phyloP scores from a whole-genome alignment of 2,888 invertebrate species.

The Argyra leucocephala region DNA sequence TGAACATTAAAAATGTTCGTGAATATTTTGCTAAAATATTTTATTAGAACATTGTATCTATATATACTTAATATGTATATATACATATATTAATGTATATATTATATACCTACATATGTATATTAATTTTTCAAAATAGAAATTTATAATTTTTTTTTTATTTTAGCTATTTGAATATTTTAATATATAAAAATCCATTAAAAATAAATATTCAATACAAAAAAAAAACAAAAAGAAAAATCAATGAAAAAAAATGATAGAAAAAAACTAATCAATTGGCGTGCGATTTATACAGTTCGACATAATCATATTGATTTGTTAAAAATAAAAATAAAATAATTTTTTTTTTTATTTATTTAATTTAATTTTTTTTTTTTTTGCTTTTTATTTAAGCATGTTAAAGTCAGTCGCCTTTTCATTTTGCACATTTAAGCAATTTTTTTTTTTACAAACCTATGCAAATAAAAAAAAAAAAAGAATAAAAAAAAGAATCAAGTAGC shows the following conservation, averaged over 20 bases:
- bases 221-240: background rate
- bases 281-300: background rate
- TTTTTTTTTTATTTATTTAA: too few relatives aligned
- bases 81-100: background rate
- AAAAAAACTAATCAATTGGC: background rate
- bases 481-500: too few relatives aligned
- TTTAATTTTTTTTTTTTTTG: background rate
- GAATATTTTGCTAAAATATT: slow-evolving; percentile 3
- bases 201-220: background rate
- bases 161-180: background rate
- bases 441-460: too few relatives aligned
- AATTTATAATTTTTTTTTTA: background rate
- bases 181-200: background rate
- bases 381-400: background rate
- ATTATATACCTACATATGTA: too few relatives aligned
- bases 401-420: background rate
- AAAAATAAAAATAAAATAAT: too few relatives aligned
- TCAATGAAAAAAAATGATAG: background rate
- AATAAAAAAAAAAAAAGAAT: too few relatives aligned
- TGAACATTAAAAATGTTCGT: background rate
- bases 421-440: too few relatives aligned
- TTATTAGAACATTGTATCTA: background rate
- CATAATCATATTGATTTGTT: slow-evolving; percentile 2
- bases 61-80: background rate
- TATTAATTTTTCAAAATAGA: background rate